These are phyloP conservation scores for Cervus canadensis DNA, from an alignment of 2,113 vertebrate species.

Conservation along the genomic window DNA sequence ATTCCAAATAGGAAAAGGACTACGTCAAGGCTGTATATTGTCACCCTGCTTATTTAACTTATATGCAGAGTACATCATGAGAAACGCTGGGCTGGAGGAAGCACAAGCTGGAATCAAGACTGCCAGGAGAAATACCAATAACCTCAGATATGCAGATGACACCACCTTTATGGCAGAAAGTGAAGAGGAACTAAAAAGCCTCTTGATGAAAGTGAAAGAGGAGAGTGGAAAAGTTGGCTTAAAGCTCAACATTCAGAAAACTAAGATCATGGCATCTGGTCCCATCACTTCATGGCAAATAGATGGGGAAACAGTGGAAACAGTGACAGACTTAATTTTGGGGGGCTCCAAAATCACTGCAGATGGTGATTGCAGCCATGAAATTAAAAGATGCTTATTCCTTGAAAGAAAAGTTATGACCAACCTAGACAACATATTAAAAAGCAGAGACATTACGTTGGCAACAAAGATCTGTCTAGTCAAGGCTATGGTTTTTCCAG, in stretches of 20 bases:
- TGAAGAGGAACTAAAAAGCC: not conserved
- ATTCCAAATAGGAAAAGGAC: not conserved
- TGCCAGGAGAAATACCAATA: rapidly evolving
- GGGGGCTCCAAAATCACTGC: not conserved
- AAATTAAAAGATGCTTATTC: not conserved
- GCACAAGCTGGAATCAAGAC: not conserved
- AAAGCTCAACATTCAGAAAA: not conserved
- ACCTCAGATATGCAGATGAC: not conserved
- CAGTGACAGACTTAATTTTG: not conserved
- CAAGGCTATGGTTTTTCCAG: not conserved
- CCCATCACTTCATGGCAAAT: not conserved
- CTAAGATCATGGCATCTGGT: not conserved
- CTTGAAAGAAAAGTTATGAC: not conserved
- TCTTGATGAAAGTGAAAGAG: not conserved
- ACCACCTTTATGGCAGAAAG: not conserved
- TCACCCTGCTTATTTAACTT: not conserved
- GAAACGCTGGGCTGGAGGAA: not conserved
- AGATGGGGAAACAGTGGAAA: not conserved
- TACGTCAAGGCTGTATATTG: not conserved
- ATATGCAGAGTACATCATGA: not conserved
- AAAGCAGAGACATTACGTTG: not conserved
- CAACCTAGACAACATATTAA: not conserved
- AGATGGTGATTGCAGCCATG: not conserved
- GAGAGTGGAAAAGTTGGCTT: not conserved
- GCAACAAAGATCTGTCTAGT: not conserved